Conservation (phyloP, 92 coral and sea anemone species). For the Epizoanthus stellaris region DNA sequence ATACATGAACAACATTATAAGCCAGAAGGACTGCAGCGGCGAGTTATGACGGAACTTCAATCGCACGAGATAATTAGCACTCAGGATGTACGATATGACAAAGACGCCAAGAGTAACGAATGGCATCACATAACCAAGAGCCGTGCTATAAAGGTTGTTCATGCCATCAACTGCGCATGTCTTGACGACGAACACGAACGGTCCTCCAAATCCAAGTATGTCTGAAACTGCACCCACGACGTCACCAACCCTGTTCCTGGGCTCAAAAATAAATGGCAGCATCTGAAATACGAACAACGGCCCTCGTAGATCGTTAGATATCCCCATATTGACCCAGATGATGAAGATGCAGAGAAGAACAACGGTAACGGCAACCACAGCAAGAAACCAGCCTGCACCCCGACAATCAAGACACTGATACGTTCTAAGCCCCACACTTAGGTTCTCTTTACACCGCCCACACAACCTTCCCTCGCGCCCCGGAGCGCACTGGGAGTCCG, state of each 20-base stretch:
- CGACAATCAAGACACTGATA: slow-evolving; percentile 68
- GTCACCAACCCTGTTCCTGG: slow-evolving; percentile 66
- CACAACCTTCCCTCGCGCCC: slow-evolving; percentile 84
- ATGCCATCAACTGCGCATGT: slow-evolving; percentile 78
- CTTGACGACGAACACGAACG: slow-evolving; percentile 72
- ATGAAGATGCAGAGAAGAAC: slow-evolving; percentile 66
- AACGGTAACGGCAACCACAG: slow-evolving; percentile 59
- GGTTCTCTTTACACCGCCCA: slow-evolving; percentile 72
- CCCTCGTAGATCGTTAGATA: slow-evolving; percentile 94
- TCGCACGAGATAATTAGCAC: slow-evolving; percentile 69
- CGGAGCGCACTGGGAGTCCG: slow-evolving; percentile 70
- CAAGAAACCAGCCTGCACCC: slow-evolving; percentile 66
- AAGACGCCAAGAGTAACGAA: slow-evolving; percentile 70
- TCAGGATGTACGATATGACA: slow-evolving; percentile 77
- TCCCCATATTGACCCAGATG: slow-evolving; percentile 87
- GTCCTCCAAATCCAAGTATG: slow-evolving; percentile 82
- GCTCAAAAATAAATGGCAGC: slow-evolving; percentile 86
- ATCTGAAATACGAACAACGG: slow-evolving; percentile 95
- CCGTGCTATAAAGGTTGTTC: slow-evolving; percentile 69
- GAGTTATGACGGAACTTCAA: slow-evolving; percentile 86
- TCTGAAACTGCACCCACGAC: slow-evolving; percentile 56
- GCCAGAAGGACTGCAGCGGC: slow-evolving; percentile 94
- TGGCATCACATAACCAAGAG: slow-evolving; percentile 85
- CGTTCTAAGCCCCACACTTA: slow-evolving; percentile 76
- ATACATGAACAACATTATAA: slow-evolving; percentile 87